These are phyloP conservation scores for Caenorhabditis sulstoni DNA, from an alignment of 2,888 invertebrate species.

Conservation along the genomic window DNA sequence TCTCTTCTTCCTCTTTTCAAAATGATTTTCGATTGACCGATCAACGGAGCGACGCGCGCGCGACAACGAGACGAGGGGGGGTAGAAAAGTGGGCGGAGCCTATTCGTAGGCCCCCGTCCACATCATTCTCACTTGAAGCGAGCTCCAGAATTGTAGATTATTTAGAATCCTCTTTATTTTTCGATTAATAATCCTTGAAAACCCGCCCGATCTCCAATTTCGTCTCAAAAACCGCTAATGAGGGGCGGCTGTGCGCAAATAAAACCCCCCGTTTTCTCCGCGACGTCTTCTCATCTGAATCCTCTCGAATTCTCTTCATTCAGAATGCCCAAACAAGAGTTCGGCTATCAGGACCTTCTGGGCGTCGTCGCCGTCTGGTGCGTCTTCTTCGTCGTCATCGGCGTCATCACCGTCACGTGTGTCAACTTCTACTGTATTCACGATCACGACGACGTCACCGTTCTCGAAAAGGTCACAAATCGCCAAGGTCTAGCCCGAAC, in stretches of 20 bases:
- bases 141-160: background rate
- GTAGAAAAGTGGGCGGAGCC: constrained; percentile 20
- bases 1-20: constrained; percentile 5
- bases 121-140: background rate
- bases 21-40: constrained; percentile 22
- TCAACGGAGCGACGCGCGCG: constrained; percentile 1
- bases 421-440: constrained; percentile 71
- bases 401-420: constrained; percentile 64
- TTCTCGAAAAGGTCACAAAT: constrained; percentile 72
- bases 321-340: constrained; percentile 54
- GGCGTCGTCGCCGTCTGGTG: constrained; percentile 60
- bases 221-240: too few relatives aligned
- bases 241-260: background rate
- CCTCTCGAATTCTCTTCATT: too few relatives aligned
- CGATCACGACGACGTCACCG: constrained; percentile 68
- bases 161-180: too few relatives aligned
- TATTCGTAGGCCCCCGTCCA: background rate
- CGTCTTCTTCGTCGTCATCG: constrained; percentile 61
- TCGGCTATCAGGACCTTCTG: constrained; percentile 35
- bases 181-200: too few relatives aligned
- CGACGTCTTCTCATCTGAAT: background rate
- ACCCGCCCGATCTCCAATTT: background rate
- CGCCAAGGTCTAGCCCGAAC: too few relatives aligned
- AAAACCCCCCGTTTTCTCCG: background rate
- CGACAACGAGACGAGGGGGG: background rate